Conservation (phyloP, 2,888 invertebrate genomes). For the Agrotis ipsilon region DNA sequence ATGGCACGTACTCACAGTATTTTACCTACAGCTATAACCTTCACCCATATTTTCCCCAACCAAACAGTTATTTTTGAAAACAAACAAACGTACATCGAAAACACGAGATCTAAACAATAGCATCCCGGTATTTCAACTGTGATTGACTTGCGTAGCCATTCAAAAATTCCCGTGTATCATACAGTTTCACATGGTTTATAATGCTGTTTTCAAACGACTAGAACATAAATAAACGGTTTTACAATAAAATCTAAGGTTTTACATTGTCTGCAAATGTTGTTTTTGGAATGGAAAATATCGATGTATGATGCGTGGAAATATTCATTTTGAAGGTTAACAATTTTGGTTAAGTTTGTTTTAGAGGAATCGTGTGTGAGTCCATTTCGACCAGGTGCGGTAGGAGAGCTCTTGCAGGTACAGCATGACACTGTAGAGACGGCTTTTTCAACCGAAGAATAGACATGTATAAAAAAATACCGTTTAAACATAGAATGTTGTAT, state of each 20-base stretch:
- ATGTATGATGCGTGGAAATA: neutral
- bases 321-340: neutral
- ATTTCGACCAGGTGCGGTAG: too few species aligned
- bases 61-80: neutral
- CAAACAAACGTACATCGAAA: neutral
- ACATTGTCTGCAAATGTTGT: constrained; percentile 25
- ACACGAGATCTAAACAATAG: constrained; percentile 16
- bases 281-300: constrained; percentile 8
- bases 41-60: neutral
- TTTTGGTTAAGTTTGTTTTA: neutral
- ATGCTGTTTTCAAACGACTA: neutral
- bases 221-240: constrained; percentile 9
- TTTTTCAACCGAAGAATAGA: too few species aligned
- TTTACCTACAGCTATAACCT: neutral
- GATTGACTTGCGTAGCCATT: constrained; percentile 18
- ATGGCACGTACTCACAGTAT: neutral
- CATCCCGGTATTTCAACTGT: neutral
- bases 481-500: too few species aligned
- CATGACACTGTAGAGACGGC: too few species aligned
- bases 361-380: too few species aligned
- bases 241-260: constrained; percentile 31
- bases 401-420: too few species aligned
- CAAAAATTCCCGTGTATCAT: constrained; percentile 9
- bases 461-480: too few species aligned
- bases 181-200: constrained; percentile 16